A percentile compares a stretch with the other conserved stretches of the same genome.
phyloP scores from a whole-genome alignment of 2,888 invertebrate genomes.

The Aleiodes alternator region DNA sequence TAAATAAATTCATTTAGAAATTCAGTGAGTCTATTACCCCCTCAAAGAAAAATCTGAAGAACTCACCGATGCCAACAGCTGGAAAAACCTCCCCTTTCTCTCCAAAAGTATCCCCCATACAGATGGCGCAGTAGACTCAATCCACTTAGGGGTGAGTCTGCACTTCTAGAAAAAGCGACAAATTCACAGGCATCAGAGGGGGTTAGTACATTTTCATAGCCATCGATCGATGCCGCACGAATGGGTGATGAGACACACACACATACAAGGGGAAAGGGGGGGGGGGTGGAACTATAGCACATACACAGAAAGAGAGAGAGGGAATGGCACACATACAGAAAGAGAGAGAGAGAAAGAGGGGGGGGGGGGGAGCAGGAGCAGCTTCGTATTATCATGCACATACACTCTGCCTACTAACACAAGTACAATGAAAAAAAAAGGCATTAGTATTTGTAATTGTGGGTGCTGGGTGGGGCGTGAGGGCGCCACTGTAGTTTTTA shows the following conservation, averaged over 20 bases:
- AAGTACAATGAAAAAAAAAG: background rate
- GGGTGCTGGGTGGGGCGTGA: conserved; percentile 77
- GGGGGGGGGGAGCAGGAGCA: too few relatives aligned
- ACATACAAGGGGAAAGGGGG: background rate
- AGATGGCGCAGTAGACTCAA: too few relatives aligned
- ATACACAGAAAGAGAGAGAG: background rate
- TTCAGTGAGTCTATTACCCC: too few relatives aligned
- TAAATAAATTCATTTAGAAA: too few relatives aligned
- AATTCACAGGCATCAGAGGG: too few relatives aligned
- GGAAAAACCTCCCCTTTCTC: too few relatives aligned
- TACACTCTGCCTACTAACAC: background rate
- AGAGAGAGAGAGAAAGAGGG: too few relatives aligned
- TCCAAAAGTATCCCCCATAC: too few relatives aligned
- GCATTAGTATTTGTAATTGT: background rate
- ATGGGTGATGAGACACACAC: conserved; percentile 24
- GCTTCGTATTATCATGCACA: background rate
- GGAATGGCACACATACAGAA: background rate
- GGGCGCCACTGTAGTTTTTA: conserved; percentile 79
- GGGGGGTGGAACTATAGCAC: background rate
- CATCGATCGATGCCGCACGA: background rate
- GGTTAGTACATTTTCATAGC: background rate
- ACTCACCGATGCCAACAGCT: too few relatives aligned
- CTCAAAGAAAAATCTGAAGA: too few relatives aligned
- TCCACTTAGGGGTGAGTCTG: too few relatives aligned
- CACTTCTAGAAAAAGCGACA: too few relatives aligned